Base-by-base conservation (phyloP, 2,113 vertebrate genomes). In the Dipodomys merriami region DNA sequence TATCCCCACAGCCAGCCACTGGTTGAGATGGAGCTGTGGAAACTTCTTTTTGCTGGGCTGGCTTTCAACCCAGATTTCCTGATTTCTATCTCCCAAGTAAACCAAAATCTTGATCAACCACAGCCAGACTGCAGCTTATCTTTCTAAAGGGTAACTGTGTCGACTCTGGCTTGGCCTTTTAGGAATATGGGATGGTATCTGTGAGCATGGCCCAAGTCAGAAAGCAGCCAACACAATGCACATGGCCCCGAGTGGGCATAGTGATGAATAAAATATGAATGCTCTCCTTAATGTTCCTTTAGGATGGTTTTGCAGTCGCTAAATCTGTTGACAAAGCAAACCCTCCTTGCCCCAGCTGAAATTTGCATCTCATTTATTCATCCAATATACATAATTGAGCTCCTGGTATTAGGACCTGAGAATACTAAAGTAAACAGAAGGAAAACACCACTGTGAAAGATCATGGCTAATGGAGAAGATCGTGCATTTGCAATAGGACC, bases 271-370 rank as follows among this genome's bases (percentile, higher is more conserved):
- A 95, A 95, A 94, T 91, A 92, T 80, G 60, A 96, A 86, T 7
- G 8, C 13, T 92, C 10, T 84, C 57, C 35, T 53, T 93, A 86
- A 91, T 86, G 62, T 64, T 95, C 33, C 72, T 83, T 86, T 60
- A 64, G 33, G 72, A 69, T 53, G 27, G 74, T 93, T 95, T 93
- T 94, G 57, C n/a, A 76, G 78, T 88, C 81, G 78, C 87, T 91
- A 87, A 90, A 95, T 91, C 77, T 94, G 91, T 96, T 96, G 90
- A 95, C 81, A 96, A 94, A 93, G 91, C 84, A 95, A 94, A 95
- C 25, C 72, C 13, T 89, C 64, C 29, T 73, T 94, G 89, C 72
- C 77, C 77, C 6, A 49, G 86, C 57, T 94, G 81, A 91, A 91
- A 95, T 91, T 79, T 91, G 86, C 93, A 96, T 93, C 67, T 95